These are phyloP conservation scores for Coregonus sp. DNA, from an alignment of 2,797 vertebrate genomes.

Conservation along the genomic window DNA sequence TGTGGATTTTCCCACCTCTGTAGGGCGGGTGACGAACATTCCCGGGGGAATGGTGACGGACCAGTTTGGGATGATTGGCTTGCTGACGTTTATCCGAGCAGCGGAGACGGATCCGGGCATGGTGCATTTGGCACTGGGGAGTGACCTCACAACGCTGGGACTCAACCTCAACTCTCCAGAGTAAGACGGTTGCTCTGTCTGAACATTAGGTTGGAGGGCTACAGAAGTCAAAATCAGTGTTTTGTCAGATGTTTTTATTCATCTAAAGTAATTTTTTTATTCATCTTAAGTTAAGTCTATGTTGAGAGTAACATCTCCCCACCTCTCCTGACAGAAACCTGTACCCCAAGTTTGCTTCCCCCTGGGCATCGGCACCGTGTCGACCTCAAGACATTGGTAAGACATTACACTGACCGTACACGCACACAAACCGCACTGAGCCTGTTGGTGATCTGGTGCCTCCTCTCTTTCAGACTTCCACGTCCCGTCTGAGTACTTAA, in stretches of 20 bases:
- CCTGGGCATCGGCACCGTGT: slow-evolving; percentile 98
- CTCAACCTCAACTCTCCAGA: slow-evolving; percentile 99
- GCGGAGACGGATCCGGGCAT: slow-evolving; percentile 98
- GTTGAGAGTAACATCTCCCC: no score
- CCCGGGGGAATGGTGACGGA: slow-evolving; percentile 99
- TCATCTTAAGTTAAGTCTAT: no score
- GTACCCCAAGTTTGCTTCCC: slow-evolving; percentile 99
- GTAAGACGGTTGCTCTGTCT: slow-evolving; percentile 75
- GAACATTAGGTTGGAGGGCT: neutral
- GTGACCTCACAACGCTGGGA: slow-evolving; percentile 98
- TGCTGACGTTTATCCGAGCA: slow-evolving; percentile 98
- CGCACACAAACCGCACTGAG: neutral
- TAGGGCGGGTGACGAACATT: slow-evolving; percentile 99
- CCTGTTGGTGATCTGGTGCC: slow-evolving; percentile 3
- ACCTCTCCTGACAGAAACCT: slow-evolving; percentile 85
- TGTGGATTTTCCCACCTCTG: slow-evolving; percentile 13
- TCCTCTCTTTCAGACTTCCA: slow-evolving; percentile 89
- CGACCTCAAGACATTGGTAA: slow-evolving; percentile 99
- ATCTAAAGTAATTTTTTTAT: neutral
- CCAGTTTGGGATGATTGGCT: slow-evolving; percentile 99
- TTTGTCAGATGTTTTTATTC: neutral
- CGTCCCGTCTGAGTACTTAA: slow-evolving; percentile 99
- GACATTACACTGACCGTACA: slow-evolving; percentile 34
- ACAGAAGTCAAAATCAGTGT: neutral
- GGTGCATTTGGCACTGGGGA: slow-evolving; percentile 99